Evolutionary conservation across 2,888 invertebrate species (phyloP).

Genomic region (Eupithecia abbreviata): DNA sequence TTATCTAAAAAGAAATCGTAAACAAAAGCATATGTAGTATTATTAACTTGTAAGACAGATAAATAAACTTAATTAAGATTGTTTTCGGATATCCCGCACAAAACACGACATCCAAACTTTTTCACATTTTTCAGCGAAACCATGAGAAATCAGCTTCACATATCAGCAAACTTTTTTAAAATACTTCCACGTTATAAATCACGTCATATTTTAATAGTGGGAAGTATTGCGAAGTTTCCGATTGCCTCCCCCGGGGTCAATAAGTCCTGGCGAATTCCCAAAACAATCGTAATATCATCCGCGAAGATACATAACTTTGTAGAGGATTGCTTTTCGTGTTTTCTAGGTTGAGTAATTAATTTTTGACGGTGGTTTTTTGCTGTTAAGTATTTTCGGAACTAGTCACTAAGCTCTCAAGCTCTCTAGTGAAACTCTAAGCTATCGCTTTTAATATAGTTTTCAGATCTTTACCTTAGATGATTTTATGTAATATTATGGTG

Average conservation of each 20-base stretch:
- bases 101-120: not conserved
- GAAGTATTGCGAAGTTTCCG: constrained; percentile 52
- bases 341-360: constrained; percentile 30
- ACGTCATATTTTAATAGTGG: constrained; percentile 57
- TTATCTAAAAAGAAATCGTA: too few relatives aligned
- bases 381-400: not conserved
- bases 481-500: constrained; percentile 65
- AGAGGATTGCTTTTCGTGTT: constrained; percentile 48
- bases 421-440: too few relatives aligned
- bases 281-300: constrained; percentile 73
- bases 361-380: constrained; percentile 22
- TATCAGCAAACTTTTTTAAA: constrained; percentile 20
- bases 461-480: too few relatives aligned
- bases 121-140: constrained; percentile 10
- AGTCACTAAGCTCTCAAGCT: too few relatives aligned
- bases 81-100: not conserved
- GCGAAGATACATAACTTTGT: constrained; percentile 52
- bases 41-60: not conserved
- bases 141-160: constrained; percentile 1
- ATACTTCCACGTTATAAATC: constrained; percentile 53
- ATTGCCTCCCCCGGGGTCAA: constrained; percentile 72
- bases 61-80: not conserved
- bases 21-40: too few relatives aligned
- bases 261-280: constrained; percentile 81
- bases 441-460: too few relatives aligned